Percentiles rank a stretch among this genome's conserved stretches.
phyloP scores from a whole-genome alignment of 2,888 invertebrate genomes.

The Lacanobia wlatinum region DNA sequence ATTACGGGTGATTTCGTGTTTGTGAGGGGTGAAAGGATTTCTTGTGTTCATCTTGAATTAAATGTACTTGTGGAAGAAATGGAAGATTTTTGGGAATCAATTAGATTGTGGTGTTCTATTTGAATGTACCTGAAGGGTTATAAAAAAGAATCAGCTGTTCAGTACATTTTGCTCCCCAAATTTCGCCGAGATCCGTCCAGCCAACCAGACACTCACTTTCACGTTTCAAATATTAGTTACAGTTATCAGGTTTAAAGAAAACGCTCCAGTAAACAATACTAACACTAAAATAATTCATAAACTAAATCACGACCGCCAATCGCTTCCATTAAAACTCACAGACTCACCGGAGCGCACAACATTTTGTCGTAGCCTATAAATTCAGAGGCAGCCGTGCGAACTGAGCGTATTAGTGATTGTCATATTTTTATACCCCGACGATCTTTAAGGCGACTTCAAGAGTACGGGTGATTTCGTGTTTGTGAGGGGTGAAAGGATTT shows the following conservation, averaged over 20 bases:
- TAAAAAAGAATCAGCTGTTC: too few relatives aligned
- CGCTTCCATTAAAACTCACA: slow-evolving; percentile 48
- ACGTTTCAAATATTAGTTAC: too few relatives aligned
- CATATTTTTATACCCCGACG: slow-evolving; percentile 61
- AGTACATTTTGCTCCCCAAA: too few relatives aligned
- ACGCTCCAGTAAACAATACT: too few relatives aligned
- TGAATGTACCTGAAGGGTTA: too few relatives aligned
- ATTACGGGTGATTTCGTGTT: slow-evolving; percentile 40
- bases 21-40: slow-evolving; percentile 22
- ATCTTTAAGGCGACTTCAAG: too few relatives aligned
- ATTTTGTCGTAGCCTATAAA: slow-evolving; percentile 53
- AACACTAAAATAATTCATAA: neutral
- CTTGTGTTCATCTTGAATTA: slow-evolving; percentile 23
- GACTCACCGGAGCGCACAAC: slow-evolving; percentile 31
- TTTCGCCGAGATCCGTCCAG: too few relatives aligned
- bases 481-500: slow-evolving; percentile 22
- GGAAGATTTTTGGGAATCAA: too few relatives aligned
- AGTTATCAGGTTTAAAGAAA: too few relatives aligned
- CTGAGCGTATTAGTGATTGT: slow-evolving; percentile 54
- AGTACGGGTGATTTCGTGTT: slow-evolving; percentile 41
- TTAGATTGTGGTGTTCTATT: too few relatives aligned
- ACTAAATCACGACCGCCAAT: slow-evolving; percentile 18
- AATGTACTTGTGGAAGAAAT: neutral
- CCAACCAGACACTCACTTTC: too few relatives aligned
- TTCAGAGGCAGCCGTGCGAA: slow-evolving; percentile 43